phyloP scores from a whole-genome alignment of 1,140 invertebrate genomes.

The Drosophila subobscura region DNA sequence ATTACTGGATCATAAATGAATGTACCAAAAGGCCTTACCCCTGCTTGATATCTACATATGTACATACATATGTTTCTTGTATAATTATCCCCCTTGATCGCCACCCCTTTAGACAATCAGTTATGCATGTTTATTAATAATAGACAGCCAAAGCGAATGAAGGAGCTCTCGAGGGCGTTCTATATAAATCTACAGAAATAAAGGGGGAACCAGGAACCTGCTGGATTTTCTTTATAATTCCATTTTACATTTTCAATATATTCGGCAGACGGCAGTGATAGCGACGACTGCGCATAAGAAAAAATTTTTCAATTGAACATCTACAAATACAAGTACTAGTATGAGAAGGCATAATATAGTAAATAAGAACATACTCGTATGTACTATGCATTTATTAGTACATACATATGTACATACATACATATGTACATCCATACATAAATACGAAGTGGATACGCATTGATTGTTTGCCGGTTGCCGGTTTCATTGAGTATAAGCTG shows the following conservation, averaged over 20 bases:
- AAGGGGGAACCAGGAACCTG: slow-evolving; percentile 10
- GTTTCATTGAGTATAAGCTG: slow-evolving; percentile 74
- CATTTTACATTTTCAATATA: slow-evolving; percentile 37
- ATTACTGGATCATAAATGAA: too few species aligned
- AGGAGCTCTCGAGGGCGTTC: slow-evolving; percentile 33
- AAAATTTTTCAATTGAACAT: background rate
- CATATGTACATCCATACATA: slow-evolving; percentile 9
- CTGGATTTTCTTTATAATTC: slow-evolving; percentile 49
- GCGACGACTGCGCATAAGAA: slow-evolving; percentile 8
- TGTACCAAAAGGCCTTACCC: background rate
- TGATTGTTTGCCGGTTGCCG: slow-evolving; percentile 55
- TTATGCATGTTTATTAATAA: slow-evolving; percentile 67
- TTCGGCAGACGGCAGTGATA: slow-evolving; percentile 15
- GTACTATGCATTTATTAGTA: slow-evolving; percentile 14
- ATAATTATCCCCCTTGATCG: slow-evolving; percentile 9
- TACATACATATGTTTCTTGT: background rate
- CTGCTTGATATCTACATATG: background rate
- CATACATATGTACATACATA: background rate
- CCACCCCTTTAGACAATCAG: slow-evolving; percentile 24
- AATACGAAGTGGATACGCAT: slow-evolving; percentile 22
- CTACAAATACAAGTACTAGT: too few species aligned
- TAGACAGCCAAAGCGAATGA: slow-evolving; percentile 19
- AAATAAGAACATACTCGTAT: slow-evolving; percentile 3
- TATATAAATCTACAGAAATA: slow-evolving; percentile 38
- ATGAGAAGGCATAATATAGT: slow-evolving; percentile 1